A percentile compares a stretch with the other conserved stretches of the same genome.
phyloP scores from a whole-genome alignment of 2,888 invertebrate species.

The Physocephala rufipes region DNA sequence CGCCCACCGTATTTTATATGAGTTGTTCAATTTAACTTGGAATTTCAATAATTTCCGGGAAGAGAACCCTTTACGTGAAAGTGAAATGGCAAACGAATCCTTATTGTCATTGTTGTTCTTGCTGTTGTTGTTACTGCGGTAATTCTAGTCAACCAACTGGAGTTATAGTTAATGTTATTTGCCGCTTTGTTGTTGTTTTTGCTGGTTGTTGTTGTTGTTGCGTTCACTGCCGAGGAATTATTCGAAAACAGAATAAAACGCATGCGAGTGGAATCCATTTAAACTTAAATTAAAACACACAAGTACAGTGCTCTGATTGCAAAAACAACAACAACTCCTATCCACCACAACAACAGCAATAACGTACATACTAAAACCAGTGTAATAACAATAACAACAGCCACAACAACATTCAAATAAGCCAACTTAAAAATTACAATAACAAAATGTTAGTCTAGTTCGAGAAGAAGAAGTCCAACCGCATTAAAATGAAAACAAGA shows the following conservation, averaged over 20 bases:
- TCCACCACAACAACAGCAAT: background rate
- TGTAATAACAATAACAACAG: background rate
- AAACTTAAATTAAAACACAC: conserved; percentile 13
- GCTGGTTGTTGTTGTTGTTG: background rate
- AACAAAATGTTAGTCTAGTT: conserved; percentile 1
- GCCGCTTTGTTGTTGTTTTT: background rate
- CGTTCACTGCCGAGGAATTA: background rate
- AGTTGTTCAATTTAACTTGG: conserved; percentile 33
- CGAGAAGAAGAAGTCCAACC: background rate
- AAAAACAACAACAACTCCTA: background rate
- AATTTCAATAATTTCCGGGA: conserved; percentile 42
- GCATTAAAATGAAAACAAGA: background rate
- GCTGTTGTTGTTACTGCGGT: conserved; percentile 14
- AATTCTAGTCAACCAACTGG: background rate
- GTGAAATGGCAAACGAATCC: conserved; percentile 28
- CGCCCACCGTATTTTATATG: conserved; percentile 32
- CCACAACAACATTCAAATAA: background rate
- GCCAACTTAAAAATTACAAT: background rate
- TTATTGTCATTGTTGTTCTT: conserved; percentile 26
- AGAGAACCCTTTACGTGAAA: conserved; percentile 32
- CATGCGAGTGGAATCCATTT: background rate
- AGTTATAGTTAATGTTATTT: conserved; percentile 9
- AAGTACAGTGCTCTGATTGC: background rate
- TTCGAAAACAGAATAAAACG: background rate
- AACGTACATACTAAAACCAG: background rate